phyloP scores from a whole-genome alignment of 2,113 vertebrate species.

The Corvus cornix region DNA sequence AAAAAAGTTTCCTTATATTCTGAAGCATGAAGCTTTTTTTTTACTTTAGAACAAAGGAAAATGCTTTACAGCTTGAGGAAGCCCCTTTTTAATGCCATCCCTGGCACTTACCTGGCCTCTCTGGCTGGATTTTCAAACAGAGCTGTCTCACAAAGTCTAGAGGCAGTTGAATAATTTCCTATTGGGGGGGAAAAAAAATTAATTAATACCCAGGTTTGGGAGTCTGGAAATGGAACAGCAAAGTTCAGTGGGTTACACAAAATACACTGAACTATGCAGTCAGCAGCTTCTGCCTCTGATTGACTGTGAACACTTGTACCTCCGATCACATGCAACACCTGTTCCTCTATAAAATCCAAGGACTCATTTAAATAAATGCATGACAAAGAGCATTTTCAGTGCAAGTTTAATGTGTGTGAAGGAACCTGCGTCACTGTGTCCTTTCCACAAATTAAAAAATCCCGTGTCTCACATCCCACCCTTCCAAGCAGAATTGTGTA shows the following conservation, averaged over 20 bases:
- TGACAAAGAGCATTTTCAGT: not conserved
- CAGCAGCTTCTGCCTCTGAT: not conserved
- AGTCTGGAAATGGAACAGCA: not conserved
- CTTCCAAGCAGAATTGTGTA: not conserved
- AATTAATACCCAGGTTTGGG: not conserved
- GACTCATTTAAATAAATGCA: not conserved
- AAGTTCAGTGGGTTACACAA: not conserved
- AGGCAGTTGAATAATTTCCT: constrained; percentile 95
- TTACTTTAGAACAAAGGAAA: not conserved
- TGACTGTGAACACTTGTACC: not conserved
- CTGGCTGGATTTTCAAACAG: constrained; percentile 91
- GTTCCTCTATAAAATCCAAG: not conserved
- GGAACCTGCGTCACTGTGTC: not conserved
- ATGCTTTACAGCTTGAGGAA: not conserved
- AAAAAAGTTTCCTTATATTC: not conserved
- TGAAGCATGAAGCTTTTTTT: not conserved
- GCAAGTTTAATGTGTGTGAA: not conserved
- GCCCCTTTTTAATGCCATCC: not conserved
- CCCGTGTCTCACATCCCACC: not conserved
- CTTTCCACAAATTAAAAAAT: not conserved
- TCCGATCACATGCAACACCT: not conserved
- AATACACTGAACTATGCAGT: not conserved
- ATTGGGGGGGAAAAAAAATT: not conserved
- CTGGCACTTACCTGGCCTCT: constrained; percentile 86
- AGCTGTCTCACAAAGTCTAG: constrained; percentile 93